These are phyloP conservation scores for Heptranchias perlo DNA, from an alignment of 2,113 vertebrate genomes.

Conservation along the genomic window DNA sequence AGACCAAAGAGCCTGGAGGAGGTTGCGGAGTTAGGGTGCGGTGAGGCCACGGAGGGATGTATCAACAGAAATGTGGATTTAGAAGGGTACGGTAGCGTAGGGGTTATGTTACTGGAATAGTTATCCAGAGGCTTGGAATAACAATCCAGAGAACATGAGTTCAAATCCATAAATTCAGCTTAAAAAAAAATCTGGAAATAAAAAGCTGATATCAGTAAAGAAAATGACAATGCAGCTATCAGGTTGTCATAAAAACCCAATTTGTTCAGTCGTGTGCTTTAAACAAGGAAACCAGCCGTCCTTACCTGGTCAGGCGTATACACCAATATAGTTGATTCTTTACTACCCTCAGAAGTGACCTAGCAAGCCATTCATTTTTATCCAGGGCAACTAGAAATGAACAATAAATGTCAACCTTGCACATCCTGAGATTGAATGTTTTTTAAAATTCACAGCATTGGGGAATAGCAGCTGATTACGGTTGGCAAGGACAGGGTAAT, in stretches of 20 bases:
- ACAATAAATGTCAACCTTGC: background rate
- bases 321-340: background rate
- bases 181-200: background rate
- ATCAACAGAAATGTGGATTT: background rate
- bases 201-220: background rate
- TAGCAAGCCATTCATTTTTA: background rate
- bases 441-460: background rate
- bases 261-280: background rate
- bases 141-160: background rate
- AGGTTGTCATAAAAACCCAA: background rate
- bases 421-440: background rate
- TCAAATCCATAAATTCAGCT: background rate
- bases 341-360: background rate
- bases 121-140: background rate
- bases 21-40: background rate
- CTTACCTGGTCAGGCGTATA: background rate
- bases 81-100: background rate
- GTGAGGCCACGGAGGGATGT: background rate
- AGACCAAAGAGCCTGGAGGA: background rate
- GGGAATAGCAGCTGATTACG: background rate
- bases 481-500: background rate
- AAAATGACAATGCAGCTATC: background rate
- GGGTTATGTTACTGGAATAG: background rate
- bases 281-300: background rate
- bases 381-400: background rate